Percentiles rank a stretch among this genome's conserved stretches.
Conservation (phyloP, 2,113 vertebrate species). For the Etia nguti region DNA sequence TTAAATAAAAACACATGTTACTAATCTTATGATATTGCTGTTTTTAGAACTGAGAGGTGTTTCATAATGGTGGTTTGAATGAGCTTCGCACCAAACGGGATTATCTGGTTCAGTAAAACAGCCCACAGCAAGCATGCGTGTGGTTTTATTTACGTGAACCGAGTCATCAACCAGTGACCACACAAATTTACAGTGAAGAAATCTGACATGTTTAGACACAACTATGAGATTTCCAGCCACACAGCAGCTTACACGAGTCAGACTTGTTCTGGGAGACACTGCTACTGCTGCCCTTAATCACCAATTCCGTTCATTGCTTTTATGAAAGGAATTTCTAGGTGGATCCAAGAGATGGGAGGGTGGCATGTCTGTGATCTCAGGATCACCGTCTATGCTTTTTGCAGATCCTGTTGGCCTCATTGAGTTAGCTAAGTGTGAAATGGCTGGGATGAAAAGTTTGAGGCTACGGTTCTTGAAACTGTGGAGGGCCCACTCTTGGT, state of each 20-base stretch:
- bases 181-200: not conserved
- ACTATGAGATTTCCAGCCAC: not conserved
- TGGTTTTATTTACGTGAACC: not conserved
- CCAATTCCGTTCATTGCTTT: not conserved
- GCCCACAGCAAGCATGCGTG: not conserved
- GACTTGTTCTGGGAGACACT: not conserved
- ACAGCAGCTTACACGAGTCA: not conserved
- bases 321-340: not conserved
- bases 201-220: not conserved
- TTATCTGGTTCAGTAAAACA: not conserved
- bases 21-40: not conserved
- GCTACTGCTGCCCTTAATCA: not conserved
- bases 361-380: not conserved
- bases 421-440: not conserved
- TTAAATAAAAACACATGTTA: not conserved
- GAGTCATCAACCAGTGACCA: not conserved
- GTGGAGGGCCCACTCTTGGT: not conserved
- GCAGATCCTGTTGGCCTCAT: not conserved
- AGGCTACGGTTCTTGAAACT: not conserved
- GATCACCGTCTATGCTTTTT: not conserved
- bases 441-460: rapidly evolving
- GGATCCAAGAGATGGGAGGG: rapidly evolving
- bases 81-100: not conserved
- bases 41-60: not conserved
- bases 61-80: not conserved